Evolutionary conservation across 2,888 invertebrate species (phyloP).

Genomic region (Melitaea athalia): DNA sequence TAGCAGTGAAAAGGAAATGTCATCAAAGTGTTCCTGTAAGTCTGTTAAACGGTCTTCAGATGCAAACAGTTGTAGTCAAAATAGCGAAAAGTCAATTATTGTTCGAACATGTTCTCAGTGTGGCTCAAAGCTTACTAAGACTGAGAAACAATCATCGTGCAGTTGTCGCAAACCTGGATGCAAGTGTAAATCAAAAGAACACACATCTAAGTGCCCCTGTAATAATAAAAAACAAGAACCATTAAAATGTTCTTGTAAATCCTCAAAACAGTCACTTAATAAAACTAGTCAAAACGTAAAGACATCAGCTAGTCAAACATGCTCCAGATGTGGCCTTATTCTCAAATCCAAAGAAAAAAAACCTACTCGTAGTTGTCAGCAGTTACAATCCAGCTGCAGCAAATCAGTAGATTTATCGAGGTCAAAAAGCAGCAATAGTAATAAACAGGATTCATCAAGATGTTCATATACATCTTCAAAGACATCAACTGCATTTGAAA

Average conservation of each 20-base stretch:
- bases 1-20: neutral
- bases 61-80: neutral
- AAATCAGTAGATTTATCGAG: neutral
- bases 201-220: neutral
- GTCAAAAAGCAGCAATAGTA: neutral
- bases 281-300: neutral
- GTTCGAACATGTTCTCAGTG: neutral
- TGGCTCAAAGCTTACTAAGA: neutral
- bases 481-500: neutral
- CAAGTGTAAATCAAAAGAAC: neutral
- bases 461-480: neutral
- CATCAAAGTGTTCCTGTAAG: conserved; percentile 2
- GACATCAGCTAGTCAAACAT: neutral
- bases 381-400: neutral
- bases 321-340: neutral
- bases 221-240: neutral
- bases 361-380: neutral
- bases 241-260: conserved; percentile 8
- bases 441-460: neutral
- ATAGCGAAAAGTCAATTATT: neutral
- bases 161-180: conserved; percentile 3
- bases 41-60: neutral
- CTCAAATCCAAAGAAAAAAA: neutral
- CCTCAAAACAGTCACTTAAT: neutral
- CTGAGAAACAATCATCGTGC: neutral